A percentile compares a stretch with the other conserved stretches of the same genome.
Conservation (phyloP, 2,888 invertebrate species). For the Cenopis cana region DNA sequence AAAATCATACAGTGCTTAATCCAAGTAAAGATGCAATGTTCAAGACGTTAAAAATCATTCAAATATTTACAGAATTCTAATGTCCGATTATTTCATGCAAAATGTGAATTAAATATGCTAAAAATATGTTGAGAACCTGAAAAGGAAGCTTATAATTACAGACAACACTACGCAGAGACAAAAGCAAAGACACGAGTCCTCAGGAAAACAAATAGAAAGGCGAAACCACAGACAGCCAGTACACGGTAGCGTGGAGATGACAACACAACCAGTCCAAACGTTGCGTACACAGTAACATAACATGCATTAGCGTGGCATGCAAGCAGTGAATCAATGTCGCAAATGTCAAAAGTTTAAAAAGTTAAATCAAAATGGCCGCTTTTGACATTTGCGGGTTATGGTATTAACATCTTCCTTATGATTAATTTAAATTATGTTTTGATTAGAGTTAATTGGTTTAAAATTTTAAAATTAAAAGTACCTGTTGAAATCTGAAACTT, state of each 20-base stretch:
- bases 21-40: conserved; percentile 41
- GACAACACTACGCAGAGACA: conserved; percentile 68
- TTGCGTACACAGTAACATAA: conserved; percentile 65
- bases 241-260: conserved; percentile 70
- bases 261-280: conserved; percentile 73
- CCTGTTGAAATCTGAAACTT: conserved; percentile 78
- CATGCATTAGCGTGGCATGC: conserved; percentile 77
- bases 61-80: conserved; percentile 41
- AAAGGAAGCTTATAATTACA: conserved; percentile 59
- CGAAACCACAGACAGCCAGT: conserved; percentile 69
- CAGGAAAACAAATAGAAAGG: conserved; percentile 57
- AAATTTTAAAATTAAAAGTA: conserved; percentile 69
- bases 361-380: conserved; percentile 43
- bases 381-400: conserved; percentile 62
- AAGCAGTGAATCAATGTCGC: conserved; percentile 59
- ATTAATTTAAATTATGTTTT: conserved; percentile 64
- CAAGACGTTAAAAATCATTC: conserved; percentile 39
- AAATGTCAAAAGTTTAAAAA: conserved; percentile 59
- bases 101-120: conserved; percentile 2
- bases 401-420: conserved; percentile 69
- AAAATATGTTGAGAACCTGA: conserved; percentile 54
- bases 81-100: conserved; percentile 47
- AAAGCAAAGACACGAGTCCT: conserved; percentile 66
- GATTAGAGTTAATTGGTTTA: conserved; percentile 79
- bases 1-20: conserved; percentile 44